Conservation (phyloP, 2,888 invertebrate genomes). For the Nephrotoma flavescens region DNA sequence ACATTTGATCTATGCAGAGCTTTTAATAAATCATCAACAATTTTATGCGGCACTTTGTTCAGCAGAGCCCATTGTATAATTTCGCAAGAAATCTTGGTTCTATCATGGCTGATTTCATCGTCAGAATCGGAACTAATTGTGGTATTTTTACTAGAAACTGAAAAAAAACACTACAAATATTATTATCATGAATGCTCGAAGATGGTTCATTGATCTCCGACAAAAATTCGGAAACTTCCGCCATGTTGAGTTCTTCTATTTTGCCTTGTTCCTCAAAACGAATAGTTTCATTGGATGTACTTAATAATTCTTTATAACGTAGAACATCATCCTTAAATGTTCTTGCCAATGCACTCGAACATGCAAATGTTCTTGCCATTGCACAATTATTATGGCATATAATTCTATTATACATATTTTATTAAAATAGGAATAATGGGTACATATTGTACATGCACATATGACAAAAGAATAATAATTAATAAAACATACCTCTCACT, state of each 20-base stretch:
- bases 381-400: too few species aligned
- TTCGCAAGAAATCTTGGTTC: not conserved
- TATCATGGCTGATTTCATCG: not conserved
- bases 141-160: not conserved
- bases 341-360: not conserved
- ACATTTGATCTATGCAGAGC: slow-evolving; percentile 1
- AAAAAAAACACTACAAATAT: not conserved
- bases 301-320: not conserved
- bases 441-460: too few species aligned
- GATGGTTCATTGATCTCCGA: not conserved
- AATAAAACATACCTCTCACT: too few species aligned
- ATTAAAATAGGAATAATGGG: too few species aligned
- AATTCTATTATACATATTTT: too few species aligned
- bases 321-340: not conserved
- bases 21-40: not conserved
- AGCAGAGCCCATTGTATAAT: not conserved
- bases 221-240: not conserved
- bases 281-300: not conserved
- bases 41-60: slow-evolving; percentile 1
- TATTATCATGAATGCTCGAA: not conserved
- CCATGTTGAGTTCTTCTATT: not conserved
- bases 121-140: not conserved
- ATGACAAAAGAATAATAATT: too few species aligned
- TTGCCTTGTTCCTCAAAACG: not conserved
- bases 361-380: too few species aligned